Evolutionary conservation across 2,113 vertebrate genomes (phyloP), one percentile per base, ranked within the genome.

Genomic region (Emydura subglobosa): DNA sequence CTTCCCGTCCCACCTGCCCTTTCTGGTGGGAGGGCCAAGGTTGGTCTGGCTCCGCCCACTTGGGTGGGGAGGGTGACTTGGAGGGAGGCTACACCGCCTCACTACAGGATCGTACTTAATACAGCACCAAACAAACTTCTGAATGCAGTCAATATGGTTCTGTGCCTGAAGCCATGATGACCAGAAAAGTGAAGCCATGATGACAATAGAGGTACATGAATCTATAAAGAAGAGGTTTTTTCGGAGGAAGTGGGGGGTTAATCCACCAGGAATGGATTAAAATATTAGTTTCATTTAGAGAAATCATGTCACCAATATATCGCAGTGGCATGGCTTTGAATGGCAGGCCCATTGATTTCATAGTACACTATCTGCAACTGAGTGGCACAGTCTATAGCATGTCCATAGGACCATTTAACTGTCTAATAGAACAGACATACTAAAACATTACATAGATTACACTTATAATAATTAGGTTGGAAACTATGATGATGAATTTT

Each of bases 381-480:
- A 89, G 21, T 57, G 59, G 83, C 95, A 80, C 85, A 78, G 86
- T 88, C 80, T 87, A 54, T 10, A 79, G 19, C 12, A 16, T 88
- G 42, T 89, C 93, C 85, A 49, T 57, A 29, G 85, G 95, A 90
- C 90, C 96, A 96, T 81, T 97, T 97, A 86, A 85, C 91, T 91
- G 91, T 91, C 95, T 55, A 53, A 54, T 87, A 85, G 91, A 68
- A 90, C 57, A 72, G 61, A 80, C 1, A 10, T 82, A 91, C 95
- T 39, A 61, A 29, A 78, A 93, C 83, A 55, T 55, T 85, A 39
- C 74, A 79, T 31, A 94, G 90, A 95, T 94, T 86, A 90, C 85
- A 91, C 89, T 94, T 95, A 92, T 79, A 88, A 91, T 93, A 92
- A 97, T 97, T 92, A 92, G 31, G 72, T 89, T 86, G 79, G 68